Conservation (phyloP, 2,113 vertebrate genomes). For the Periophthalmus modestus region DNA sequence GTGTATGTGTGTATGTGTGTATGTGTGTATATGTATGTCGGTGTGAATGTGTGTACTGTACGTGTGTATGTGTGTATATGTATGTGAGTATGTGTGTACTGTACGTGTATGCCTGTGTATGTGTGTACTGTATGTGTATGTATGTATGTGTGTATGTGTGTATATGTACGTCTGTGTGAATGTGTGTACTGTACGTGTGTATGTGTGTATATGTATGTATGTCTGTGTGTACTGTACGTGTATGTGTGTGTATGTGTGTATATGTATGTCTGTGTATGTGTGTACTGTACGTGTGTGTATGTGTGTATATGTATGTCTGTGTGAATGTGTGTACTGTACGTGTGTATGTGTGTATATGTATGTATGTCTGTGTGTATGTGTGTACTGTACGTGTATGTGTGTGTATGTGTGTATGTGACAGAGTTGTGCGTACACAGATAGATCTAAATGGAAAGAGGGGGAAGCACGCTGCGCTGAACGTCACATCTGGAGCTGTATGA, state of each 20-base stretch:
- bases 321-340: slow-evolving; percentile 12
- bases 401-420: too few species aligned
- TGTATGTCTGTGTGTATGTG: too few species aligned
- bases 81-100: slow-evolving; percentile 13
- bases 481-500: slow-evolving; percentile 52
- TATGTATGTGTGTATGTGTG: too few species aligned
- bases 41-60: too few species aligned
- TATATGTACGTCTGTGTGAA: too few species aligned
- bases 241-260: too few species aligned
- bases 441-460: neutral
- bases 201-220: slow-evolving; percentile 18
- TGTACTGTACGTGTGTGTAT: too few species aligned
- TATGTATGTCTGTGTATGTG: too few species aligned
- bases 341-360: neutral
- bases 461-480: slow-evolving; percentile 13
- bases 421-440: neutral
- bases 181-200: too few species aligned
- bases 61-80: too few species aligned
- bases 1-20: neutral
- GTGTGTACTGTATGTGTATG: neutral
- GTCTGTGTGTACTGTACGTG: neutral
- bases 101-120: slow-evolving; percentile 10
- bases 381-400: too few species aligned
- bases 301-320: slow-evolving; percentile 14
- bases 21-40: too few species aligned